Percentiles rank a stretch among this genome's conserved stretches.
These are phyloP conservation scores for Todus mexicanus DNA, from an alignment of 2,797 vertebrate genomes.

Conservation along the genomic window DNA sequence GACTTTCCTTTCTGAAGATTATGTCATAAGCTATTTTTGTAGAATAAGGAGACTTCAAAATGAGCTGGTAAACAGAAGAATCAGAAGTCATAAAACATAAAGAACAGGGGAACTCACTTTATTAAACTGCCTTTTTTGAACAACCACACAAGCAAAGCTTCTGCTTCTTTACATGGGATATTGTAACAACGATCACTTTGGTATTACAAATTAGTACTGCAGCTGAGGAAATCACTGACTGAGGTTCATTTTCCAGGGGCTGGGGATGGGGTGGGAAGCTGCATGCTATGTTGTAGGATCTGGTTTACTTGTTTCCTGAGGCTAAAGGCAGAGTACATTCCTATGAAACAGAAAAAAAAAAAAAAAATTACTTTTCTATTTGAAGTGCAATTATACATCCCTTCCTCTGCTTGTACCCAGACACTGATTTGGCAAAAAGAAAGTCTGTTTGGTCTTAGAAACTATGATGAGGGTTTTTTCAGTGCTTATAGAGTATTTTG, in stretches of 20 bases:
- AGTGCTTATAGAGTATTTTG: neutral
- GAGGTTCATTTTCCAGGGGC: neutral
- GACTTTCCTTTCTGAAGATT: neutral
- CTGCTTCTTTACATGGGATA: neutral
- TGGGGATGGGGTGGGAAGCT: neutral
- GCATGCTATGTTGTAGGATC: neutral
- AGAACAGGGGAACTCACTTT: neutral
- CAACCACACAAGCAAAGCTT: neutral
- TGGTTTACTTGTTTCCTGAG: neutral
- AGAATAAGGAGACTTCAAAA: neutral
- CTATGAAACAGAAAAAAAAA: neutral
- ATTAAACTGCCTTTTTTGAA: neutral
- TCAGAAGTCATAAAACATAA: neutral
- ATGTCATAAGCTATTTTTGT: neutral
- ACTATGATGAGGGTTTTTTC: neutral
- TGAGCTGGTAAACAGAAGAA: conserved; percentile 26
- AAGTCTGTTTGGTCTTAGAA: neutral
- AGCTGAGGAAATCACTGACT: neutral
- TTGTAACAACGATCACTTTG: neutral
- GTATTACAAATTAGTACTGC: neutral
- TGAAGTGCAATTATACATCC: neutral
- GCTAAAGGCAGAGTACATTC: neutral
- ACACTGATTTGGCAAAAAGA: neutral
- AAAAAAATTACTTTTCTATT: neutral
- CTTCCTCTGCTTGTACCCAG: neutral